Base-by-base conservation (phyloP, 2,797 vertebrate species). In the Thaleichthys pacificus region DNA sequence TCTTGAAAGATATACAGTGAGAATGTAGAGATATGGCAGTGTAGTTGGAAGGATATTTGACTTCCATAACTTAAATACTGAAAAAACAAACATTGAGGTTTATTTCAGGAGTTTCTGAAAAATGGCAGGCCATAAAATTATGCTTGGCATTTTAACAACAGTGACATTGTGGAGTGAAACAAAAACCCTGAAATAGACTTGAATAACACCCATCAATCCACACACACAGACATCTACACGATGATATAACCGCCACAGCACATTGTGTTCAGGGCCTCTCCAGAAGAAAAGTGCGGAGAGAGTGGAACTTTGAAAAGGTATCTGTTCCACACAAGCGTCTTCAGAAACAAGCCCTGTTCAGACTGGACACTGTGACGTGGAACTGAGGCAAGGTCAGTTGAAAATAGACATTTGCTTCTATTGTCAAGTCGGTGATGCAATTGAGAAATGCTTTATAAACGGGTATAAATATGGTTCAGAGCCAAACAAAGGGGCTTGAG, bases 401-500 rank as follows among this genome's bases (percentile, higher is more conserved):
- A 11, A 66, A 24, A 15, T 28, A 15, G 19, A 51, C 21, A 66
- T 22, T 51, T 14, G 17, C 49, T 66, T 26, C 22, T 54, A 22
- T 66, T 24, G 3, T 24, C 22, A 22, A 66, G 42, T 22, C 22
- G 14, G 42, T 21, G 64, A 12, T 38, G 51, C 64, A 8, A 26
- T 26, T 54, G 42, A 21, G 5, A 22, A 9, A 47, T 15, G 22
- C 65, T 51, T 66, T 21, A 22, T 11, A 38, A 38, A 4, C 22
- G 35, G 22, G 38, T 42, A 42, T 51, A 26, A 66, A 66, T 42
- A 51, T 24, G 65, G 42, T 66, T 66, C 49, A 47, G 24, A 47
- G 49, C 38, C 24, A 8, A 49, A 51, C 67, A 85, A 85, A 83
- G 72, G 28, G 71, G 79, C 11, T 61, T 83, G 61, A 73, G 70